Conservation (phyloP, 2,113 vertebrate genomes). For the Hystrix brachyura region DNA sequence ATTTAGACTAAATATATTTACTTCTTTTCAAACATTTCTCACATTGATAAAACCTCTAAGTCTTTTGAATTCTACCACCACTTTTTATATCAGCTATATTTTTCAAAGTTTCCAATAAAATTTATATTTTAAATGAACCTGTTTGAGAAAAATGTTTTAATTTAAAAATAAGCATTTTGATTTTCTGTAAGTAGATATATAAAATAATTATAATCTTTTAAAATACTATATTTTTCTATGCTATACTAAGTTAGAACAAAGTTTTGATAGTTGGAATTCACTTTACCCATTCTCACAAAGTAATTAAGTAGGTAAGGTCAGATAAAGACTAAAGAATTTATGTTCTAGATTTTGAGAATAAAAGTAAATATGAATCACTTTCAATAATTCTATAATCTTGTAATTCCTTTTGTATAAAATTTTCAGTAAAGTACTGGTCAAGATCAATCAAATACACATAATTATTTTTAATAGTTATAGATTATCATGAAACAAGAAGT, state of each 20-base stretch:
- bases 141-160: not conserved
- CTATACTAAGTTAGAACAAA: not conserved
- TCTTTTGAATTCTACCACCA: not conserved
- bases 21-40: slow-evolving; percentile 1
- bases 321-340: not conserved
- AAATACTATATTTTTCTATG: not conserved
- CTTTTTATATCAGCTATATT: not conserved
- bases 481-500: not conserved
- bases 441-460: not conserved
- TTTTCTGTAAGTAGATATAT: not conserved
- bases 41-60: not conserved
- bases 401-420: not conserved
- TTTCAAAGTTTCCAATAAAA: not conserved
- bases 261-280: not conserved
- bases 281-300: not conserved
- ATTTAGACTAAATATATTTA: not conserved
- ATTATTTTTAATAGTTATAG: not conserved
- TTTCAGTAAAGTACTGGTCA: not conserved
- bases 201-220: not conserved
- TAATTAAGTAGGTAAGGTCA: not conserved
- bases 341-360: slow-evolving; percentile 3
- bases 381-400: not conserved
- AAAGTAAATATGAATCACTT: not conserved
- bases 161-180: not conserved
- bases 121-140: not conserved